phyloP scores from a whole-genome alignment of 2,113 vertebrate genomes.

The Dolichallabes microphthalmus region DNA sequence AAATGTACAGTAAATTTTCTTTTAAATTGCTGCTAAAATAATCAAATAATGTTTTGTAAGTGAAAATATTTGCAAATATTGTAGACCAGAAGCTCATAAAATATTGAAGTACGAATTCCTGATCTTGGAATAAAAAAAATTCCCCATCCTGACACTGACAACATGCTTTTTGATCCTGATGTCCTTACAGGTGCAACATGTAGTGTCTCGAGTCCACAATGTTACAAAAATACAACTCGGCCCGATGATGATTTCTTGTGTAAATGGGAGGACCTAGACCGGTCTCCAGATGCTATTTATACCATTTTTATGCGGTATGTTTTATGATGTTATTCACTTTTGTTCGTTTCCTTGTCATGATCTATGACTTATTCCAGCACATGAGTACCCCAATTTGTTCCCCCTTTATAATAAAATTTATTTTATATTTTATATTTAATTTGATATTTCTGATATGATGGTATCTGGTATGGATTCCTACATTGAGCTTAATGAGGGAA shows the following conservation, averaged over 20 bases:
- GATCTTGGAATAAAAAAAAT: too few relatives aligned
- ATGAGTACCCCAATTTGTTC: neutral
- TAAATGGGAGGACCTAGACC: slow-evolving; percentile 60
- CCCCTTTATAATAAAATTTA: too few relatives aligned
- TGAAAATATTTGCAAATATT: neutral
- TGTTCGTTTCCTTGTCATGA: neutral
- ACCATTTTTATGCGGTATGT: slow-evolving; percentile 61
- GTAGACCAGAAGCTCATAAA: neutral
- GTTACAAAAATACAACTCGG: slow-evolving; percentile 57
- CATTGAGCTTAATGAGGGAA: neutral
- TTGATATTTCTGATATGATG: neutral
- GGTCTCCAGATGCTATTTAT: slow-evolving; percentile 43
- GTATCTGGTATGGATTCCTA: neutral
- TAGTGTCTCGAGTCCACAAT: slow-evolving; percentile 55
- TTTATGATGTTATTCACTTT: neutral
- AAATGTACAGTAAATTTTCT: too few relatives aligned
- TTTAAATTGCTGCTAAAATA: neutral
- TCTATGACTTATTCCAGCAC: neutral
- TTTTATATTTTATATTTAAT: too few relatives aligned
- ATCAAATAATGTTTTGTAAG: neutral
- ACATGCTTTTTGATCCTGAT: neutral
- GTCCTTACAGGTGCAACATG: neutral
- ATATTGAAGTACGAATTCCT: neutral
- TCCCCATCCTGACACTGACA: neutral
- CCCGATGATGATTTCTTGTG: slow-evolving; percentile 55